phyloP scores from a whole-genome alignment of 2,888 invertebrate genomes.

The Masnerella sp. region DNA sequence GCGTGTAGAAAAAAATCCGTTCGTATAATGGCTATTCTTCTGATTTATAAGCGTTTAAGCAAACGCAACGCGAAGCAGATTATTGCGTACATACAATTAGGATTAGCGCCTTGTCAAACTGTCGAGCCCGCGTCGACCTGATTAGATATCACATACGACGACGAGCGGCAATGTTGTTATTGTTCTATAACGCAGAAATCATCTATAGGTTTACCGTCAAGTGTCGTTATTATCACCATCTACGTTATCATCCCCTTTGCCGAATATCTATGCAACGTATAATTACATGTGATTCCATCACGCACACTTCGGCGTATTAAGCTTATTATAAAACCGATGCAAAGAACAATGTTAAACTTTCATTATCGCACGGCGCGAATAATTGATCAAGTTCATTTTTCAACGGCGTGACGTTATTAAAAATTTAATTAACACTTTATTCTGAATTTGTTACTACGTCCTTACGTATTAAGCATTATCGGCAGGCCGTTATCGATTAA shows the following conservation, averaged over 20 bases:
- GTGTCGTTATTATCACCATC: constrained; percentile 44
- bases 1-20: no score
- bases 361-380: constrained; percentile 17
- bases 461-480: constrained; percentile 5
- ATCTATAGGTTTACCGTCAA: constrained; percentile 53
- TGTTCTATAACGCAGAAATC: constrained; percentile 46
- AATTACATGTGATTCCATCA: constrained; percentile 48
- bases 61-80: constrained; percentile 22
- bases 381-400: constrained; percentile 27
- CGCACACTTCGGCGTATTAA: constrained; percentile 29
- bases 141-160: constrained; percentile 62
- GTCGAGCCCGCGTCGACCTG: constrained; percentile 55
- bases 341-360: constrained; percentile 32
- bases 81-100: no score
- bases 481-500: constrained; percentile 16
- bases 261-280: constrained; percentile 29
- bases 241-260: constrained; percentile 33
- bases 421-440: constrained; percentile 25
- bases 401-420: constrained; percentile 27
- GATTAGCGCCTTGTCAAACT: constrained; percentile 52
- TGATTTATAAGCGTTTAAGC: constrained; percentile 15
- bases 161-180: constrained; percentile 40
- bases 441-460: constrained; percentile 7
- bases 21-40: no score
- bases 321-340: constrained; percentile 34